phyloP scores from a whole-genome alignment of 2,113 vertebrate genomes.

The Chloropsis hardwickii region DNA sequence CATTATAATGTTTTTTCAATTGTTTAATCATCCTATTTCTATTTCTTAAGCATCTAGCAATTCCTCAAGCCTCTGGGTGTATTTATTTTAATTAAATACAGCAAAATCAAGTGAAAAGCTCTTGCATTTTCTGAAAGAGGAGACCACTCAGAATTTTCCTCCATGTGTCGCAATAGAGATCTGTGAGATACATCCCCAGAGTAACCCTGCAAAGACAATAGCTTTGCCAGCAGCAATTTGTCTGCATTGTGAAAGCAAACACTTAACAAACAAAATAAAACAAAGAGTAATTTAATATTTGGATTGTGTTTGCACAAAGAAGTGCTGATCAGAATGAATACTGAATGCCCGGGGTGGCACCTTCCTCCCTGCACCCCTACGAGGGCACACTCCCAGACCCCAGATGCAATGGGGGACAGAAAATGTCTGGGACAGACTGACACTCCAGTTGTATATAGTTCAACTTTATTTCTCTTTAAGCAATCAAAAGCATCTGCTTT shows the following conservation, averaged over 20 bases:
- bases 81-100: conserved; percentile 62
- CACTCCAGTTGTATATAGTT: fast-evolving
- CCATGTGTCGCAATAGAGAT: neutral
- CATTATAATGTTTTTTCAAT: neutral
- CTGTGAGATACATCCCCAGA: conserved; percentile 24
- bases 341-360: fast-evolving
- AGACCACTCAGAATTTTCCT: conserved; percentile 35
- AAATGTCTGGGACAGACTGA: neutral
- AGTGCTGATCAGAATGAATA: fast-evolving
- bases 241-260: conserved; percentile 24
- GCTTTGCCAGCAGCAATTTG: conserved; percentile 29
- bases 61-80: conserved; percentile 43
- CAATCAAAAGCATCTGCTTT: neutral
- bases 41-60: conserved; percentile 29
- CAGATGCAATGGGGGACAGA: fast-evolving
- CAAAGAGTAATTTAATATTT: conserved; percentile 26
- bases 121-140: neutral
- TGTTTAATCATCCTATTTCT: conserved; percentile 40
- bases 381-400: neutral
- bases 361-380: fast-evolving
- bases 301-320: conserved; percentile 5
- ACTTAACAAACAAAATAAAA: neutral
- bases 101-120: conserved; percentile 32
- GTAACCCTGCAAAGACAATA: conserved; percentile 22
- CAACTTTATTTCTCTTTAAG: neutral